Conservation (phyloP, 2,888 invertebrate species). For the Amiota mariae region DNA sequence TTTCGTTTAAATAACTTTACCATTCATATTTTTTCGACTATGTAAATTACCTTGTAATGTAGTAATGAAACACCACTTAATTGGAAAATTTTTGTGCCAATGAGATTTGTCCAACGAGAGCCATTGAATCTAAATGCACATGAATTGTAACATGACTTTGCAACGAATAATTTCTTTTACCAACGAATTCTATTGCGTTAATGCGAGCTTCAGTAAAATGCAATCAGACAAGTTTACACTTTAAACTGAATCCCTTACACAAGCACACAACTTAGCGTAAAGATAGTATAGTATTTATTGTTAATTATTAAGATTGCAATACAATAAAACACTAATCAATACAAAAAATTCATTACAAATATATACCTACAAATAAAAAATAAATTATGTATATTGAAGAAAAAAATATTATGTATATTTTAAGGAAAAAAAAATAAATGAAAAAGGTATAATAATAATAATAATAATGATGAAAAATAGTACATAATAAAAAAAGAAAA, state of each 20-base stretch:
- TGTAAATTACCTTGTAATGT: too few relatives aligned
- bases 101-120: background rate
- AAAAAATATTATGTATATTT: too few relatives aligned
- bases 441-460: too few relatives aligned
- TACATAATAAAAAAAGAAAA: background rate
- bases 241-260: background rate
- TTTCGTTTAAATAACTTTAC: too few relatives aligned
- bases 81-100: background rate
- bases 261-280: slow-evolving; percentile 10
- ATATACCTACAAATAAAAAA: background rate
- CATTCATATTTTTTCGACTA: too few relatives aligned
- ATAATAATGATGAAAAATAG: background rate
- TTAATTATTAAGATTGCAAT: slow-evolving; percentile 8
- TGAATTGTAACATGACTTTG: background rate
- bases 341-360: background rate
- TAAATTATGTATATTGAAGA: background rate
- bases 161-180: slow-evolving; percentile 2
- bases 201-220: background rate
- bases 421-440: too few relatives aligned
- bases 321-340: background rate
- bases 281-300: slow-evolving; percentile 4
- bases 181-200: background rate
- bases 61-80: too few relatives aligned
- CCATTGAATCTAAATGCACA: background rate
- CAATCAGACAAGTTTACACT: background rate